Evolutionary conservation across 2,888 invertebrate species (phyloP), one percentile per base, ranked within the genome.

Genomic region (Oligia latruncula): DNA sequence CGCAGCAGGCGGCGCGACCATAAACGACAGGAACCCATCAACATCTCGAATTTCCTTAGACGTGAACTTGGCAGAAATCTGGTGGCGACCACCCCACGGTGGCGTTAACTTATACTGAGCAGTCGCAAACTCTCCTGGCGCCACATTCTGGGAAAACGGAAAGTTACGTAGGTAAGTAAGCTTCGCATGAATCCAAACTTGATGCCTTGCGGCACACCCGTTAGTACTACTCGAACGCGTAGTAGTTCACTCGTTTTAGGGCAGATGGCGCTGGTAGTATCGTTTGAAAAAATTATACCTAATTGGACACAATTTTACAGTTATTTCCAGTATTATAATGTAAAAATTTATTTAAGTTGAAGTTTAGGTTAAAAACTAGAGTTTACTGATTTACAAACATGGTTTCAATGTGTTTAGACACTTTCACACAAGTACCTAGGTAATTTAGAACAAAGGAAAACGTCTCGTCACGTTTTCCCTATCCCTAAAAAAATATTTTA

Each of bases 31-130:
- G 94, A 98, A 99, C 2, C 99, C 99, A 91, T 99, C 99, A 4
- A 99, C 98, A 92, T 99, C 99, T 84, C 98, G 98, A 89, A 99
- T 97, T 93, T 99, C 99, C 90, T 98, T 98, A 20, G 99, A 98
- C 73, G 97, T 97, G 94, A 99, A 99, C 93, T 99, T 99, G 40
- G 98, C 99, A 46, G 98, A 98, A 83, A 99, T 98, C 35, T 98
- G 98, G 85, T 98, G 98, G 62, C 98, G 97, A 0, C 99, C 99
- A 0, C 97, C 97, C 94, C 98, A 97, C 4, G 98, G 98, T 0
- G 99, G 99, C 0, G 97, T 98, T 92, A 99, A 97, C 87, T 98
- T 98, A 91, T 99, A 98, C 40, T 97, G 97, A 0, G 98, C 98
- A 75, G 97, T 97, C 0, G 98, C 98, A 58, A 97, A 97, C 72